phyloP scores from a whole-genome alignment of 2,888 invertebrate species.

The Caenorhabditis uteleia region DNA sequence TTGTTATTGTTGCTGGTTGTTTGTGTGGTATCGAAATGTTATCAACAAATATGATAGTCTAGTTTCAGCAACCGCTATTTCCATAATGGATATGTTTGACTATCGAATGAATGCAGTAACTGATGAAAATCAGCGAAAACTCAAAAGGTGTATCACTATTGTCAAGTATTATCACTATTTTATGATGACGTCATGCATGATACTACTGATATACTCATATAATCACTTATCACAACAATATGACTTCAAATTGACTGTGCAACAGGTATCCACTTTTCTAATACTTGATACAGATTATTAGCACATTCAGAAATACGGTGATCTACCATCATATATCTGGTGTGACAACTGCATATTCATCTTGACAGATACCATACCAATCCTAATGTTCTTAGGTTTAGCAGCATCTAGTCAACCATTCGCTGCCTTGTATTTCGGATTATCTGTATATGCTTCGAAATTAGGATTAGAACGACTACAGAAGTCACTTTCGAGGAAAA shows the following conservation, averaged over 20 bases:
- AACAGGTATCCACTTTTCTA: background rate
- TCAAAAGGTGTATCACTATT: background rate
- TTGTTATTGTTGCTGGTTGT: no score
- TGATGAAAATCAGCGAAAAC: no score
- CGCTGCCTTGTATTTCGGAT: background rate
- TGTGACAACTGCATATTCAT: constrained; percentile 1
- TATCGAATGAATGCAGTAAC: background rate
- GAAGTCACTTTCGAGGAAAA: no score
- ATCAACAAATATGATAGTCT: no score
- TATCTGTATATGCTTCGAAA: no score
- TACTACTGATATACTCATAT: background rate
- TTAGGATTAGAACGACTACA: no score
- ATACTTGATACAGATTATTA: no score
- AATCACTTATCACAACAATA: background rate
- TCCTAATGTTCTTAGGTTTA: background rate
- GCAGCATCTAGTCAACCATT: background rate
- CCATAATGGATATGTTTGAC: background rate
- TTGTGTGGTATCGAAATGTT: no score
- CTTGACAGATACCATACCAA: background rate
- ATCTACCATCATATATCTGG: no score
- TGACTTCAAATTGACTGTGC: background rate
- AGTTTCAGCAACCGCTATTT: background rate
- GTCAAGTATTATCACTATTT: background rate
- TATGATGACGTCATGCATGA: background rate
- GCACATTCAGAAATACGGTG: no score